These are phyloP conservation scores for Vulpes vulpes DNA, from an alignment of 2,113 vertebrate genomes.

Conservation along the genomic window DNA sequence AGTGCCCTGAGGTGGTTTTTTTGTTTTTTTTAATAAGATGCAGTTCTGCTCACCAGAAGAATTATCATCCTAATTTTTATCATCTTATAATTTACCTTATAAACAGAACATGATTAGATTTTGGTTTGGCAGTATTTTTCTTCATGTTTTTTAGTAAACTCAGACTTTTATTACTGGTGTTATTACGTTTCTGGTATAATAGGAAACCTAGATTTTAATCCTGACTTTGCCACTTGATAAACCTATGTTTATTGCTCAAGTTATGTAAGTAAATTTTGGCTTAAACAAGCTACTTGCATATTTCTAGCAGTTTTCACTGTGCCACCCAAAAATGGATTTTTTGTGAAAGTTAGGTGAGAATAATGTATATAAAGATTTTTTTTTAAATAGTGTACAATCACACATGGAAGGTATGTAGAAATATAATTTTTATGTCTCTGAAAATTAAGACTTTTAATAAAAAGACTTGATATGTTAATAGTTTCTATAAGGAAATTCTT, in stretches of 20 bases:
- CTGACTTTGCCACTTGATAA: not conserved
- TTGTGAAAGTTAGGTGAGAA: not conserved
- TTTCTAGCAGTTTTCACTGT: not conserved
- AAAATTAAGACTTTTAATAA: slow-evolving; percentile 33
- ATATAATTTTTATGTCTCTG: not conserved
- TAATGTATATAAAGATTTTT: not conserved
- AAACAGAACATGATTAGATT: slow-evolving; percentile 12
- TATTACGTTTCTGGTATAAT: slow-evolving; percentile 16
- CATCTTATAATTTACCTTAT: not conserved
- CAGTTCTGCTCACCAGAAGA: not conserved
- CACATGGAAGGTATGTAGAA: not conserved
- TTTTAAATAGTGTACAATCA: not conserved
- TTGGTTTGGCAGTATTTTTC: slow-evolving; percentile 34
- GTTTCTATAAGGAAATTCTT: not conserved
- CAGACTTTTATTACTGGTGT: slow-evolving; percentile 25
- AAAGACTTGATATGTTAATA: not conserved
- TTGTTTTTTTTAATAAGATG: slow-evolving; percentile 27
- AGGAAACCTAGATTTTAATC: slow-evolving; percentile 32
- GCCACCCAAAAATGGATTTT: not conserved
- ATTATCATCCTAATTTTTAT: not conserved
- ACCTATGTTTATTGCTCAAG: not conserved
- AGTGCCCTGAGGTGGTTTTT: not conserved
- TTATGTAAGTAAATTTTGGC: not conserved
- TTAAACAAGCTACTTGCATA: not conserved
- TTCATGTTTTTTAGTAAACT: not conserved